These are phyloP conservation scores for Pheosia gnoma DNA, from an alignment of 2,888 invertebrate genomes.

Conservation along the genomic window DNA sequence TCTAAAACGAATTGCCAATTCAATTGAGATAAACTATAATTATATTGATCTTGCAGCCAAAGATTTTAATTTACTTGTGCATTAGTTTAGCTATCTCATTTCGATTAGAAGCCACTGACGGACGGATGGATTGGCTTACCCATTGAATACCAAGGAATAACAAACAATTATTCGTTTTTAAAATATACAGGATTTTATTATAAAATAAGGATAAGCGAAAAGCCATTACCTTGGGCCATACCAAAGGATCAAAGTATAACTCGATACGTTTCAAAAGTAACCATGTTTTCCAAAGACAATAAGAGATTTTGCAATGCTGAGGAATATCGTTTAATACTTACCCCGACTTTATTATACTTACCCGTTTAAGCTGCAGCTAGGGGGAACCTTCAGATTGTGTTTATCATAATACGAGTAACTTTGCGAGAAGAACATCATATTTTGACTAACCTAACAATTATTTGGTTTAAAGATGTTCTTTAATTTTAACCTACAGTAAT, in stretches of 20 bases:
- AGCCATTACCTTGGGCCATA: slow-evolving; percentile 36
- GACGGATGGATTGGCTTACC: no score
- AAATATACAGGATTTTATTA: no score
- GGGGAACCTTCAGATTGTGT: neutral
- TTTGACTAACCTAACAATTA: neutral
- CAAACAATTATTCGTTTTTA: no score
- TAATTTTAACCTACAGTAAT: no score
- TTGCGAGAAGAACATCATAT: neutral
- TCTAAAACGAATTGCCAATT: no score
- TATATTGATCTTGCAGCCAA: no score
- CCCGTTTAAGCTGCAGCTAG: slow-evolving; percentile 27
- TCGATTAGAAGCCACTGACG: no score
- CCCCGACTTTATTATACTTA: slow-evolving; percentile 50
- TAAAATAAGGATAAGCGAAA: neutral
- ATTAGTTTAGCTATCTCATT: no score
- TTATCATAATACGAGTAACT: neutral
- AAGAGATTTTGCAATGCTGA: slow-evolving; percentile 53
- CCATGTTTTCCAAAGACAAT: slow-evolving; percentile 58
- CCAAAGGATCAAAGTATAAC: slow-evolving; percentile 41
- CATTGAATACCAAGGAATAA: no score
- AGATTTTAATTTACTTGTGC: no score
- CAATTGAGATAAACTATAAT: no score
- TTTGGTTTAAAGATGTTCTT: neutral
- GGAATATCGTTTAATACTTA: slow-evolving; percentile 56
- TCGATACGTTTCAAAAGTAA: slow-evolving; percentile 52